phyloP scores from a whole-genome alignment of 2,888 invertebrate species.

The Microctonus aethiopoides region DNA sequence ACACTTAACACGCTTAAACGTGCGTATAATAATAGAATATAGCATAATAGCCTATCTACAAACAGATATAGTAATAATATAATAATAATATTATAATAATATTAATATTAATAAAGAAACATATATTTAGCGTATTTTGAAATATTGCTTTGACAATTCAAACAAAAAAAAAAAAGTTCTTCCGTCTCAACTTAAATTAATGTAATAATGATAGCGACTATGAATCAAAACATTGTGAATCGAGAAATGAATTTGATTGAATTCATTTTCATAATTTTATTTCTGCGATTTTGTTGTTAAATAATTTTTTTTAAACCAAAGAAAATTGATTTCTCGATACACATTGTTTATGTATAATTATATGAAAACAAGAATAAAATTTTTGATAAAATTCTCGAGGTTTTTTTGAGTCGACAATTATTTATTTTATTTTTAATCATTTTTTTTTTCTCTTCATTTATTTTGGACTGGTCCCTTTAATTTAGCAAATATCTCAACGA shows the following conservation, averaged over 20 bases:
- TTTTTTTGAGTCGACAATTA: slow-evolving; percentile 24
- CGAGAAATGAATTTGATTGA: background rate
- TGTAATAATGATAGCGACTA: slow-evolving; percentile 26
- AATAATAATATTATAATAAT: slow-evolving; percentile 34
- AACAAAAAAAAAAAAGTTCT: background rate
- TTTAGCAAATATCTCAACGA: slow-evolving; percentile 17
- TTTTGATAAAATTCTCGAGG: slow-evolving; percentile 18
- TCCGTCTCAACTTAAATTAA: slow-evolving; percentile 26
- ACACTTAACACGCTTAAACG: slow-evolving; percentile 19
- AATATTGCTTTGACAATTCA: slow-evolving; percentile 30
- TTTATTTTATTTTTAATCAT: background rate
- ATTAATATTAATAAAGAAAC: slow-evolving; percentile 40
- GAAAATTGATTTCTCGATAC: slow-evolving; percentile 19
- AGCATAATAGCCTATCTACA: slow-evolving; percentile 53
- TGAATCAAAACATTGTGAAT: slow-evolving; percentile 12
- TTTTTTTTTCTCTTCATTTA: slow-evolving; percentile 22
- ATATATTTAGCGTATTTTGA: slow-evolving; percentile 37
- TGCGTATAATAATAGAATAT: slow-evolving; percentile 47
- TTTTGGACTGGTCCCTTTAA: slow-evolving; percentile 32
- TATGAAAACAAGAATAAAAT: slow-evolving; percentile 16
- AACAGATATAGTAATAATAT: slow-evolving; percentile 44
- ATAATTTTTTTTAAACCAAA: background rate
- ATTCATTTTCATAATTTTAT: background rate
- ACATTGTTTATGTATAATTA: slow-evolving; percentile 7
- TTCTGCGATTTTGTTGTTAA: background rate